These are phyloP conservation scores for Sceloporus undulatus DNA, from an alignment of 2,113 vertebrate genomes.

Conservation along the genomic window DNA sequence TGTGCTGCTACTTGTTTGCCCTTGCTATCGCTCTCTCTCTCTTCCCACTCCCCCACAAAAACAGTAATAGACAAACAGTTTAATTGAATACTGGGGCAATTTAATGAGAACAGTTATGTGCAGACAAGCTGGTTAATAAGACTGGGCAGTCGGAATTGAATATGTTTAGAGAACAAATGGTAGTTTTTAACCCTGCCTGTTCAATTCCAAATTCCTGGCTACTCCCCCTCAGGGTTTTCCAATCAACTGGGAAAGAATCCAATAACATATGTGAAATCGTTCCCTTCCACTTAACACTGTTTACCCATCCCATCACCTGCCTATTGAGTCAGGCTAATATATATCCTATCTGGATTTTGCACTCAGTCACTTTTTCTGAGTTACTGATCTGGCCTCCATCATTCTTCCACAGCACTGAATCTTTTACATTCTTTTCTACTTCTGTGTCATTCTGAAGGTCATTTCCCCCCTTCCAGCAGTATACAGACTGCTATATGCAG, in stretches of 20 bases:
- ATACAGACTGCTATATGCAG: conserved; percentile 17
- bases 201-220: conserved; percentile 47
- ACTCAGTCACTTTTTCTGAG: conserved; percentile 20
- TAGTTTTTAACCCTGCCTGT: conserved; percentile 51
- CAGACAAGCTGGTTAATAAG: conserved; percentile 64
- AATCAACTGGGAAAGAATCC: conserved; percentile 42
- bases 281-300: conserved; percentile 31
- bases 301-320: conserved; percentile 31
- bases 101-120: conserved; percentile 60
- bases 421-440: conserved; percentile 32
- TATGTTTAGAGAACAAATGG: conserved; percentile 40
- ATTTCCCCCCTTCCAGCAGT: conserved; percentile 14
- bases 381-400: conserved; percentile 16
- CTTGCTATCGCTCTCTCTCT: conserved; percentile 19
- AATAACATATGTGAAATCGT: conserved; percentile 28
- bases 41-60: background rate
- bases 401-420: conserved; percentile 35
- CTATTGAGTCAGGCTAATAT: conserved; percentile 39
- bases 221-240: conserved; percentile 39
- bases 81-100: conserved; percentile 60
- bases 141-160: conserved; percentile 58
- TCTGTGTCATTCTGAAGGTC: conserved; percentile 46
- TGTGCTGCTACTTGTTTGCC: conserved; percentile 6
- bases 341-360: conserved; percentile 45
- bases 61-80: conserved; percentile 49